Percentiles rank a stretch among this genome's conserved stretches.
These are phyloP conservation scores for Myathropa florea DNA, from an alignment of 2,888 invertebrate species.

Conservation along the genomic window DNA sequence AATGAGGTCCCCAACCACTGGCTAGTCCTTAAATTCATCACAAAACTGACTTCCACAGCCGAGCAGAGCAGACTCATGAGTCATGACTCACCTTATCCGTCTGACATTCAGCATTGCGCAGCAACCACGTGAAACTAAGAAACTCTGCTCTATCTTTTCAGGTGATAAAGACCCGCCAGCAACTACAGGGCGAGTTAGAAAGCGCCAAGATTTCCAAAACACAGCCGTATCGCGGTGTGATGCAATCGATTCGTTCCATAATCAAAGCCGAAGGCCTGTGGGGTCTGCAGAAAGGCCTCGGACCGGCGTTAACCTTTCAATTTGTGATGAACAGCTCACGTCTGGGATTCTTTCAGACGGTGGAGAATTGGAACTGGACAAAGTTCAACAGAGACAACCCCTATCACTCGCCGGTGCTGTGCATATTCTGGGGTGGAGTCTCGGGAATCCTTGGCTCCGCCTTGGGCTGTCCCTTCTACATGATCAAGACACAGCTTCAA, in stretches of 20 bases:
- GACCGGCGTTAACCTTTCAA: conserved; percentile 92
- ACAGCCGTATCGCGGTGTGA: conserved; percentile 86
- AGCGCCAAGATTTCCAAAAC: conserved; percentile 82
- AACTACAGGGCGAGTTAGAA: conserved; percentile 90
- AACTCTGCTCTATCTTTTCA: conserved; percentile 20
- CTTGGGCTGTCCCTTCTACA: conserved; percentile 88
- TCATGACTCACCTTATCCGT: too few relatives aligned
- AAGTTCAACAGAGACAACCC: conserved; percentile 72
- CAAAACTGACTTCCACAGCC: too few relatives aligned
- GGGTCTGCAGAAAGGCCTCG: conserved; percentile 89
- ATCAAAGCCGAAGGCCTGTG: conserved; percentile 88
- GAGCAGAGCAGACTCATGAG: too few relatives aligned
- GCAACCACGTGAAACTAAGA: too few relatives aligned
- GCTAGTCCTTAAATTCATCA: too few relatives aligned
- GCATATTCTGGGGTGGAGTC: conserved; percentile 76
- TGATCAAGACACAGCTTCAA: conserved; percentile 93
- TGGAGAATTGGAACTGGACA: conserved; percentile 83
- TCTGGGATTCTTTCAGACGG: conserved; percentile 85
- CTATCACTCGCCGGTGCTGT: conserved; percentile 68
- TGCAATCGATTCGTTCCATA: conserved; percentile 90
- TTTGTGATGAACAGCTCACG: conserved; percentile 81
- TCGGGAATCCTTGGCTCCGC: conserved; percentile 87
- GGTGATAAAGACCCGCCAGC: conserved; percentile 90
- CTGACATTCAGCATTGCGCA: too few relatives aligned
- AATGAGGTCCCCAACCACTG: too few relatives aligned